Percentiles rank a stretch among this genome's conserved stretches.
phyloP scores from a whole-genome alignment of 2,888 invertebrate species.

The Athalia cordata region DNA sequence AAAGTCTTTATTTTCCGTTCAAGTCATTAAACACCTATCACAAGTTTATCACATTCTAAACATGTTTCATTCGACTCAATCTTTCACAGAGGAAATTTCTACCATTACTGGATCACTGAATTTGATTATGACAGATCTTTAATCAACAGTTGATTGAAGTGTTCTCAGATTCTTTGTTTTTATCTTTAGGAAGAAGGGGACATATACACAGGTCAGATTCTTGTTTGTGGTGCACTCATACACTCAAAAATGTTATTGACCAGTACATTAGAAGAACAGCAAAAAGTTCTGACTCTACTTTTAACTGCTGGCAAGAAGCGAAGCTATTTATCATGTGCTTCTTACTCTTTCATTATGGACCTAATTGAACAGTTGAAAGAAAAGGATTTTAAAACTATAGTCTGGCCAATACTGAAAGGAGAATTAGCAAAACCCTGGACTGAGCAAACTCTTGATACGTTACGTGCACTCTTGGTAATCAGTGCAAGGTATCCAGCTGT shows the following conservation, averaged over 20 bases:
- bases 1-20: no score
- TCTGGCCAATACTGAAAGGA: conserved; percentile 79
- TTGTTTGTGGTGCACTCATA: conserved; percentile 82
- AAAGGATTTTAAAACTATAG: conserved; percentile 75
- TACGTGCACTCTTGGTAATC: conserved; percentile 78
- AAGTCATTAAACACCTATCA: no score
- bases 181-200: conserved; percentile 83
- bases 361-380: conserved; percentile 77
- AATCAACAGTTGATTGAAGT: no score
- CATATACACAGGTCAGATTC: conserved; percentile 82
- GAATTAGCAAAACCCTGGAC: conserved; percentile 79
- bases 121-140: no score
- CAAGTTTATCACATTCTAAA: no score
- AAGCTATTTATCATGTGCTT: conserved; percentile 78
- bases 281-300: conserved; percentile 73
- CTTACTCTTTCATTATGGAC: conserved; percentile 79
- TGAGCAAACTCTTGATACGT: conserved; percentile 80
- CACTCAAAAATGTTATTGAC: conserved; percentile 78
- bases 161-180: conserved; percentile 40
- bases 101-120: no score
- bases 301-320: conserved; percentile 78
- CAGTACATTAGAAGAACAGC: conserved; percentile 75
- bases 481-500: conserved; percentile 74
- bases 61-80: no score
- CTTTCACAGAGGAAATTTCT: no score